Conservation (phyloP, 2,797 vertebrate species). For the Myiotriccus ornatus region DNA sequence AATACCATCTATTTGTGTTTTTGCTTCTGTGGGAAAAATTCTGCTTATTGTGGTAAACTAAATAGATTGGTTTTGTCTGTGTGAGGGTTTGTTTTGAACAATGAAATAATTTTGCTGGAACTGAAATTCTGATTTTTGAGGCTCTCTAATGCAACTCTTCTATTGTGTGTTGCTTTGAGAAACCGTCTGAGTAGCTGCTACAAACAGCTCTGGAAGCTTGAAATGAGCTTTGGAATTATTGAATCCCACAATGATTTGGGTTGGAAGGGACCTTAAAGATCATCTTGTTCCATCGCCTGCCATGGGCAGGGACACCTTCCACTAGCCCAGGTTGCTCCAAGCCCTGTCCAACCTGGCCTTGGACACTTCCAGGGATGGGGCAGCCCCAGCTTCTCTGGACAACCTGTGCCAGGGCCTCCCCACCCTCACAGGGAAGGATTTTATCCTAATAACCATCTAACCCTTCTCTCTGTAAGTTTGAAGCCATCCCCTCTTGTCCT, state of each 20-base stretch:
- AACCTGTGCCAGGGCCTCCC: accelerated
- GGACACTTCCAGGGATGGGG: background rate
- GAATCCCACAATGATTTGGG: background rate
- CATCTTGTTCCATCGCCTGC: accelerated
- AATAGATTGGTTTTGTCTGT: conserved; percentile 12
- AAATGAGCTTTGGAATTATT: background rate
- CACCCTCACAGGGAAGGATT: accelerated
- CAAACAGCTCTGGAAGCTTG: background rate
- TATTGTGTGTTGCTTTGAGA: background rate
- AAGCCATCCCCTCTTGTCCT: background rate
- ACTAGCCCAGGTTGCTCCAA: accelerated
- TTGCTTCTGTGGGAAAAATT: conserved; percentile 8
- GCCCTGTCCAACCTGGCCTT: accelerated
- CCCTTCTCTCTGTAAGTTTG: background rate
- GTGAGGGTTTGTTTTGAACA: conserved; percentile 14
- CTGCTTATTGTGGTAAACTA: conserved; percentile 35
- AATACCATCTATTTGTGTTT: conserved; percentile 34
- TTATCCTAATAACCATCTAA: no score
- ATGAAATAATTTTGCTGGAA: conserved; percentile 16
- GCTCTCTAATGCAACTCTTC: background rate
- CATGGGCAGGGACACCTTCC: background rate
- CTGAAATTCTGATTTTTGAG: background rate
- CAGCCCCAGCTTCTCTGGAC: background rate
- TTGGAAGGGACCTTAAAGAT: background rate
- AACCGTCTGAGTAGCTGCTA: background rate